A percentile compares a stretch with the other conserved stretches of the same genome.
Evolutionary conservation across 2,797 vertebrate species (phyloP).

Genomic region (Sebastes kiyomatsui): DNA sequence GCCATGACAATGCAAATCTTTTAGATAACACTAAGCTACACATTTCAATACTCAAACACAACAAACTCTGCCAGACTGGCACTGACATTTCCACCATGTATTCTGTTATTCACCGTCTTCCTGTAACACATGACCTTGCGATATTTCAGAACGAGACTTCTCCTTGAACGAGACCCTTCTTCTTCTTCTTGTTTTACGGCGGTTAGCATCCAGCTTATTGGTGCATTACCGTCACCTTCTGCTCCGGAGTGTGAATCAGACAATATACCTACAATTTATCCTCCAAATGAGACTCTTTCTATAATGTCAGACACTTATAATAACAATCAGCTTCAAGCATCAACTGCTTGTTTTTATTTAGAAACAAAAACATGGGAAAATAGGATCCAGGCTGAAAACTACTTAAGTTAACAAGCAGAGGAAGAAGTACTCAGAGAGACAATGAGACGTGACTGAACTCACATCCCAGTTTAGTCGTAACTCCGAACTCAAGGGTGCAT

Average conservation of each 20-base stretch:
- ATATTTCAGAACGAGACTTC: background rate
- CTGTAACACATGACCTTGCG: background rate
- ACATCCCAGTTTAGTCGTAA: conserved; percentile 19
- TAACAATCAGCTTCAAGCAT: too few relatives aligned
- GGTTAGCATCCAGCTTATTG: too few relatives aligned
- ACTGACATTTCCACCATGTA: background rate
- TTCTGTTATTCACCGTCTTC: background rate
- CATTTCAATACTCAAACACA: background rate
- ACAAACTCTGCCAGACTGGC: background rate
- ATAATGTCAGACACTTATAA: too few relatives aligned
- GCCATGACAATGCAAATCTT: background rate
- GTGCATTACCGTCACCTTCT: too few relatives aligned
- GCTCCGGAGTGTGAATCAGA: too few relatives aligned
- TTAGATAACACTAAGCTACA: background rate
- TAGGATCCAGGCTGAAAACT: too few relatives aligned
- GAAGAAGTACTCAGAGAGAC: background rate
- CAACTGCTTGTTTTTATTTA: too few relatives aligned
- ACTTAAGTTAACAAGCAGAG: background rate
- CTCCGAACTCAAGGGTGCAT: conserved; percentile 8
- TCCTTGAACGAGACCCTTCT: too few relatives aligned
- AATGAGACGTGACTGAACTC: conserved; percentile 13
- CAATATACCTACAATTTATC: too few relatives aligned
- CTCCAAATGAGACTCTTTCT: too few relatives aligned
- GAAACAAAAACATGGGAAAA: too few relatives aligned
- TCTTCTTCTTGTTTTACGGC: too few relatives aligned